phyloP scores from a whole-genome alignment of 2,888 invertebrate genomes.

The Abrostola tripartita region DNA sequence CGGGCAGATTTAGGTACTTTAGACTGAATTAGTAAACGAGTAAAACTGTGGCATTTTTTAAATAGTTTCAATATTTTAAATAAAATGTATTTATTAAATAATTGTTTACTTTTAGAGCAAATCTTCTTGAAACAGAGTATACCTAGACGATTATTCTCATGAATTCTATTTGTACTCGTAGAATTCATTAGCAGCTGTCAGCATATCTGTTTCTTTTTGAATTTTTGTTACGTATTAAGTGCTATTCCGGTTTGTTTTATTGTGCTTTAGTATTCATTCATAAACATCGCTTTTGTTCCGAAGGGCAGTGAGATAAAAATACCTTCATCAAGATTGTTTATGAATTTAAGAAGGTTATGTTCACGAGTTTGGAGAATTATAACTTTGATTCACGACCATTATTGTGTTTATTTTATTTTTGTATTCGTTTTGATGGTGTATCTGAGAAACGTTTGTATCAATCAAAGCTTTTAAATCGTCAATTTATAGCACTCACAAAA shows the following conservation, averaged over 20 bases:
- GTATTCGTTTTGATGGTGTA: no score
- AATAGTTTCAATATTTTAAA: no score
- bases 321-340: conserved; percentile 29
- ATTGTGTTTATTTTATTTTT: conserved; percentile 1
- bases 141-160: conserved; percentile 21
- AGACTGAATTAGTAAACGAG: no score
- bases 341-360: conserved; percentile 29
- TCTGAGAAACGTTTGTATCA: not conserved
- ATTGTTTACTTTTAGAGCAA: no score
- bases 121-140: no score
- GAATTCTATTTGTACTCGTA: conserved; percentile 50
- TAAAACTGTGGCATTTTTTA: no score
- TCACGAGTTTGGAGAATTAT: conserved; percentile 17
- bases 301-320: conserved; percentile 36
- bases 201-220: conserved; percentile 55
- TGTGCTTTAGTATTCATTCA: conserved; percentile 18
- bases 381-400: conserved; percentile 28
- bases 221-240: conserved; percentile 32
- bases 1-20: no score
- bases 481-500: no score
- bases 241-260: conserved; percentile 31
- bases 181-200: conserved; percentile 49
- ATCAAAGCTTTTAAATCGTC: not conserved
- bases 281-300: conserved; percentile 15
- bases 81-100: no score